phyloP scores from a whole-genome alignment of 2,888 invertebrate species.

The Lucinisca nassula region DNA sequence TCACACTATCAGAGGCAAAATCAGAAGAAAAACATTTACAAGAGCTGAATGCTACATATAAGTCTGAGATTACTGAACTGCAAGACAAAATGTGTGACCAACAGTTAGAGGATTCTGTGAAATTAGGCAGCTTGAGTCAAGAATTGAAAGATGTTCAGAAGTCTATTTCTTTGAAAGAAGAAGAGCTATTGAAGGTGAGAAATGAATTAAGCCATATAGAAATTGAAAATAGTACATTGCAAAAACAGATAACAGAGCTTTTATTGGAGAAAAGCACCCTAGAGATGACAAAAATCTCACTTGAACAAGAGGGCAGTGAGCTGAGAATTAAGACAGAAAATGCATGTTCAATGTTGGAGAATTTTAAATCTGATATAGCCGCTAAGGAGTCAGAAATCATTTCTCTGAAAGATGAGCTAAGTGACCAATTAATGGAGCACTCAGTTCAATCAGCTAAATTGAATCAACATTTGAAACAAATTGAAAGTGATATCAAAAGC shows the following conservation, averaged over 20 bases:
- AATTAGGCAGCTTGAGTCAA: conserved; percentile 32
- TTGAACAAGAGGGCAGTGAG: background rate
- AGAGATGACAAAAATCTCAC: background rate
- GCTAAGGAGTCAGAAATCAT: background rate
- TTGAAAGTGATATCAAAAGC: conserved; percentile 48
- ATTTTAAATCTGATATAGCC: background rate
- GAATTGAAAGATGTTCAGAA: conserved; percentile 7
- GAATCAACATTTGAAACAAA: conserved; percentile 36
- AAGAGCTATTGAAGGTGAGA: background rate
- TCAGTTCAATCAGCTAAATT: conserved; percentile 49
- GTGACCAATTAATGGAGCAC: conserved; percentile 53
- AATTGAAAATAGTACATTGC: background rate
- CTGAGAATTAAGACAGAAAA: background rate
- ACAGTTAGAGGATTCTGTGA: conserved; percentile 30
- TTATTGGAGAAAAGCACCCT: background rate
- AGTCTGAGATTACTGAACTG: conserved; percentile 30
- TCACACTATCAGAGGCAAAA: background rate
- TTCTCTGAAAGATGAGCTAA: conserved; percentile 49
- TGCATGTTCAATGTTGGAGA: background rate
- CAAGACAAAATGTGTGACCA: conserved; percentile 48
- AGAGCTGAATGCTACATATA: background rate
- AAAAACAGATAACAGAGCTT: background rate
- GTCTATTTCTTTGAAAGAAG: background rate
- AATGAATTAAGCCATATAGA: background rate
- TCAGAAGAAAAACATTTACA: background rate